phyloP scores from a whole-genome alignment of 1,140 invertebrate genomes.

The Camponotus vicinus region DNA sequence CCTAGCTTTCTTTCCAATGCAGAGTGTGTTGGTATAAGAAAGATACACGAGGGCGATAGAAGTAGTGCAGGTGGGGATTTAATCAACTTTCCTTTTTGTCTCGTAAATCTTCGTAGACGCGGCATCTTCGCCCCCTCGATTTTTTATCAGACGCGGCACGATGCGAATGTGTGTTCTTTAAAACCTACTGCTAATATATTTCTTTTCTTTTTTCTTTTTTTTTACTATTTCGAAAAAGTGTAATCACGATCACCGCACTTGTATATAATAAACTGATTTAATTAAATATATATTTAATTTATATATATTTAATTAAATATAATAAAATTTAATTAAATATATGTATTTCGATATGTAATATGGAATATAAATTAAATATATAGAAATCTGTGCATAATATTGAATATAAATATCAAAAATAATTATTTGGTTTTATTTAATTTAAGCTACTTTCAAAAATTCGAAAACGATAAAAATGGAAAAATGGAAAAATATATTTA shows the following conservation, averaged over 20 bases:
- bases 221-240: not conserved
- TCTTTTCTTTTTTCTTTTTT: not conserved
- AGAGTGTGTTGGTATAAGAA: conserved; percentile 38
- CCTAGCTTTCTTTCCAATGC: conserved; percentile 3
- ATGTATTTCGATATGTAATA: no score
- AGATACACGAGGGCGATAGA: conserved; percentile 38
- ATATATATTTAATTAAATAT: no score
- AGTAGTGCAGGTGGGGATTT: conserved; percentile 64
- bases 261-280: not conserved
- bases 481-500: not conserved
- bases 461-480: not conserved
- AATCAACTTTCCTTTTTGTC: conserved; percentile 78
- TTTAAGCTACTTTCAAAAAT: not conserved
- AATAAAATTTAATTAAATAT: no score
- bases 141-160: conserved; percentile 11
- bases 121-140: conserved; percentile 36
- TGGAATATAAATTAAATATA: not conserved
- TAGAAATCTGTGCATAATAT: not conserved
- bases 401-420: not conserved
- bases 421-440: not conserved
- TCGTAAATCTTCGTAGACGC: conserved; percentile 72
- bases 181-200: not conserved
- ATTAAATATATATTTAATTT: no score
- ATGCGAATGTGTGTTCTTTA: conserved; percentile 3
- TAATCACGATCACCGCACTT: not conserved